Base-by-base conservation (phyloP, 2,888 invertebrate genomes). In the Athetis lepigone region DNA sequence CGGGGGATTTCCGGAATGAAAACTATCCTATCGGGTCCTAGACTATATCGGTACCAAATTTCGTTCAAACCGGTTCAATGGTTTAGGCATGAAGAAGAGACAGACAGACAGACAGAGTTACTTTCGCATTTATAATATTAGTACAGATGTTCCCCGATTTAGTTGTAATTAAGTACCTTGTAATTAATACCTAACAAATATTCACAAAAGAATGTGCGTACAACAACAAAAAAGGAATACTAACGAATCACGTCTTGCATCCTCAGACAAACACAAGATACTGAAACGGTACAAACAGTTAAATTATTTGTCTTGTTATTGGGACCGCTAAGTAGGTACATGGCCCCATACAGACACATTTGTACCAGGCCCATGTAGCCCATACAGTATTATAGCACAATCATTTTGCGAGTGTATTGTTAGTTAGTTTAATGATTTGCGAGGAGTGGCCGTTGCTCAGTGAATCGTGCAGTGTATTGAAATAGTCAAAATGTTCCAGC, bases 401-500 rank as follows among this genome's bases (percentile, higher is more conserved):
- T 75, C 52, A 70, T 79, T 79, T 66, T 19, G 75, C 75, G 72
- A 65, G 62, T 60, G 56, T 69, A 78, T 80, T 81, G 73, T 79
- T 59, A 79, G 69, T 81, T 61, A 57, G 63, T 72, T 70, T 66
- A 80, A 70, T 77, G 64, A 70, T 60, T 75, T 69, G 70, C 64
- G 50, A 71, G 79, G 80, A 75, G 76, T 71, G 73, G 71, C 70
- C 46, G 70, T 40, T 63, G 75, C 36, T 63, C 67, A 74, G 65
- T 63, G 70, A 25, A 33, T 45, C 61, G 69, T 66, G 65, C 42
- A 49, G 65, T 57, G 76, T 40, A 46, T 69, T 58, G 21, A 33
- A 33, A 33, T 33, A 58, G 70, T 50, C 69, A 81, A 61, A 63
- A 81, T 81, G 81, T 81, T 81, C 64, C 79, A 81, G 63, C 79